phyloP scores from a whole-genome alignment of 92 coral and sea anemone genomes.

The Umimayanthus kanabou region DNA sequence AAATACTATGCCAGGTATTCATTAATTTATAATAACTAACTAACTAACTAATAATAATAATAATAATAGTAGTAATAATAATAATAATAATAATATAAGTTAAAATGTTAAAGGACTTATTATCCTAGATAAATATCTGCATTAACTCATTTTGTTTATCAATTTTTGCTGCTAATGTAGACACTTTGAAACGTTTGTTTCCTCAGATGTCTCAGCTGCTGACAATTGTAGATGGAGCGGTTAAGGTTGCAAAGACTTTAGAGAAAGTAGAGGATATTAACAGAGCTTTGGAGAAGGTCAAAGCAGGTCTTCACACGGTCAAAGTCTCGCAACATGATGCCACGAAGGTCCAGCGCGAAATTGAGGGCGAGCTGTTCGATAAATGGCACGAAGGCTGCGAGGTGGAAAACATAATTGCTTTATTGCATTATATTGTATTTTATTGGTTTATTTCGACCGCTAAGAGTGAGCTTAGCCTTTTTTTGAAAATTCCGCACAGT shows the following conservation, averaged over 20 bases:
- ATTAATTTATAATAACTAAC: no score
- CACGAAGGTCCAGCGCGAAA: conserved; percentile 50
- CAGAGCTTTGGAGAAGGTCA: conserved; percentile 51
- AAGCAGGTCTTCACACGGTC: conserved; percentile 51
- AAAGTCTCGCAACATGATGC: conserved; percentile 59
- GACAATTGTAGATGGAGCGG: not conserved
- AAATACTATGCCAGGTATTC: no score
- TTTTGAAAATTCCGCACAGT: no score
- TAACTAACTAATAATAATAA: no score
- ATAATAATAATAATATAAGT: no score
- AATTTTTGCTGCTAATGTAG: not conserved
- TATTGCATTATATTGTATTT: no score
- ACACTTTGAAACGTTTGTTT: not conserved
- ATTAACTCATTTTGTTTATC: no score
- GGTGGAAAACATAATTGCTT: not conserved
- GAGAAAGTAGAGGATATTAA: not conserved
- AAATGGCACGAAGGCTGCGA: conserved; percentile 42
- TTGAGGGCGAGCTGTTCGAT: conserved; percentile 60
- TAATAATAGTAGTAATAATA: no score
- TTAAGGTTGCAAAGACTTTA: not conserved
- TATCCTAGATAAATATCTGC: no score
- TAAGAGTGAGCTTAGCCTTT: no score
- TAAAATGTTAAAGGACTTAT: no score
- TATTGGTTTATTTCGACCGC: no score
- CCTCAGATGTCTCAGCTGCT: not conserved